These are phyloP conservation scores for Boulengeromyrus knoepffleri DNA, from an alignment of 2,113 vertebrate species.

Conservation along the genomic window DNA sequence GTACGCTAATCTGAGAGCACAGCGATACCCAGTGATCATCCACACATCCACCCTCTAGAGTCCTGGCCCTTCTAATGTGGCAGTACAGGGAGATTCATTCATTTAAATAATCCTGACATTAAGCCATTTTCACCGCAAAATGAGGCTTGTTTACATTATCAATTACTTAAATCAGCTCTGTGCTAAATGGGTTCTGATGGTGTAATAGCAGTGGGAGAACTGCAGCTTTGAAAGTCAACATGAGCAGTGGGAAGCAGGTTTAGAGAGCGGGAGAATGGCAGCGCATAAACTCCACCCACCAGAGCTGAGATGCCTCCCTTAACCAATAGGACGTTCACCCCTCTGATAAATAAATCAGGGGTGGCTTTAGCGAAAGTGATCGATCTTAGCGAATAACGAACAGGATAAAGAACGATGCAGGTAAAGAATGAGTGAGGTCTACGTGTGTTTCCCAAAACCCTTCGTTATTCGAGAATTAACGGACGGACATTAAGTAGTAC, in stretches of 20 bases:
- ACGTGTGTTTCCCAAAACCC: too few species aligned
- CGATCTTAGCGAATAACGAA: too few species aligned
- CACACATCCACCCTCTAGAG: neutral
- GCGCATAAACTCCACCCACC: neutral
- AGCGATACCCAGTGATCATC: neutral
- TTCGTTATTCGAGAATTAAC: too few species aligned
- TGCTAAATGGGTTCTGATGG: neutral
- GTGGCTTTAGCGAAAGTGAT: too few species aligned
- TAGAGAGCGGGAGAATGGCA: neutral
- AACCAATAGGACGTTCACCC: neutral
- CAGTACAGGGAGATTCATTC: neutral
- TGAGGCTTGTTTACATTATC: neutral
- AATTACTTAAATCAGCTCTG: neutral
- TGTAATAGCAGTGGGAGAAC: neutral
- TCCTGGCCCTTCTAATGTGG: neutral
- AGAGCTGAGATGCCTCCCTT: neutral
- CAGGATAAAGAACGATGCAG: too few species aligned
- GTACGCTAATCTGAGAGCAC: conserved; percentile 23
- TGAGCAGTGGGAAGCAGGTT: too few species aligned
- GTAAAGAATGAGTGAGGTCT: too few species aligned
- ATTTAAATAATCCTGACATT: neutral
- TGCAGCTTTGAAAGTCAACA: neutral
- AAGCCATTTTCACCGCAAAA: neutral
- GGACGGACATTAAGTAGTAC: too few species aligned
- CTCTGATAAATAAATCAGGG: neutral